Conservation (phyloP, 1,140 invertebrate genomes). For the Cyphomyrmex costatus region DNA sequence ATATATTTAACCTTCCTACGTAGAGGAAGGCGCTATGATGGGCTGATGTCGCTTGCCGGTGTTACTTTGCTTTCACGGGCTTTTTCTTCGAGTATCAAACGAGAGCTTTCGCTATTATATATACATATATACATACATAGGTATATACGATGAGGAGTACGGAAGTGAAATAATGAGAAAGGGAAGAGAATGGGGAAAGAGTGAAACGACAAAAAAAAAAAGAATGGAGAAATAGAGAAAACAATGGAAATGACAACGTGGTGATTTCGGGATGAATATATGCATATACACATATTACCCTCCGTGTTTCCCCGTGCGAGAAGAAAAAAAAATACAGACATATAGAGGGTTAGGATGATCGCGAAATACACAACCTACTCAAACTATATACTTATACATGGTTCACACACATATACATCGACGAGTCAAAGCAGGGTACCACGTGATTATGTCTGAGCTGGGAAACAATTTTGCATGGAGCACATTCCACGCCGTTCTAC, state of each 20-base stretch:
- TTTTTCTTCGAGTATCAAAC: conserved; percentile 64
- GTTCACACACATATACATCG: conserved; percentile 84
- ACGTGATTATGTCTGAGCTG: conserved; percentile 87
- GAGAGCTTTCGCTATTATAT: conserved; percentile 71
- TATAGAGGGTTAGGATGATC: conserved; percentile 61
- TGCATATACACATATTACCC: conserved; percentile 20
- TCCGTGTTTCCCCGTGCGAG: background rate
- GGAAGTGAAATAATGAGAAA: conserved; percentile 29
- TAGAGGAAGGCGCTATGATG: conserved; percentile 74
- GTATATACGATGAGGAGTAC: conserved; percentile 43
- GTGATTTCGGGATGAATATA: conserved; percentile 13
- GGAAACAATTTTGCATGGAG: conserved; percentile 86
- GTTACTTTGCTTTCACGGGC: conserved; percentile 81
- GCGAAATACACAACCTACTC: conserved; percentile 66
- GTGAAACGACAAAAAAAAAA: conserved; percentile 27
- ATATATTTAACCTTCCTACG: conserved; percentile 54
- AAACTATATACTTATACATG: conserved; percentile 73
- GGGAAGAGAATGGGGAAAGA: conserved; percentile 45
- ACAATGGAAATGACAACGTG: conserved; percentile 39
- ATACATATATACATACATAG: conserved; percentile 50
- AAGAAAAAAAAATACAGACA: conserved; percentile 16
- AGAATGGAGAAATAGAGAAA: conserved; percentile 12
- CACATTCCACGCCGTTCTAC: conserved; percentile 84
- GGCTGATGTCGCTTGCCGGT: conserved; percentile 82
- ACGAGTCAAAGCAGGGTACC: conserved; percentile 87